Evolutionary conservation across 2,113 vertebrate species (phyloP).

Genomic region (Caranx ignobilis): DNA sequence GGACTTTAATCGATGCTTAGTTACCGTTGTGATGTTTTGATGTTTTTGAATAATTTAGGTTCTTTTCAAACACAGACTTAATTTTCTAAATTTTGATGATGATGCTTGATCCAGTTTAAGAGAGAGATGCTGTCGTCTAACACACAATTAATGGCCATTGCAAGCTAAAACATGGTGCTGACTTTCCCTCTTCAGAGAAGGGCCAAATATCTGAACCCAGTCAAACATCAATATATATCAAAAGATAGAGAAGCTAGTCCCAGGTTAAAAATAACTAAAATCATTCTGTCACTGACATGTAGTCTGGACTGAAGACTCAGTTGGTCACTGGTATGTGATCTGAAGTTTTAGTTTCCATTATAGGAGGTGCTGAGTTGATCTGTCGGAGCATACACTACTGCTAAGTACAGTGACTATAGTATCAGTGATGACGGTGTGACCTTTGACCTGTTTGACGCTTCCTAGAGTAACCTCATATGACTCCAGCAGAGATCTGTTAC

Average conservation of each 20-base stretch:
- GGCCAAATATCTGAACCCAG: slow-evolving; percentile 49
- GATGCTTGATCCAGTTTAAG: slow-evolving; percentile 20
- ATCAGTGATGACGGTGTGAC: slow-evolving; percentile 4
- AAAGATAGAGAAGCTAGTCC: slow-evolving; percentile 18
- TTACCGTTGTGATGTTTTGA: slow-evolving; percentile 8
- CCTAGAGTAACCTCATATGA: slow-evolving; percentile 45
- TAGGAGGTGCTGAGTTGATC: background rate
- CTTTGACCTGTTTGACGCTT: slow-evolving; percentile 32
- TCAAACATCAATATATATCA: slow-evolving; percentile 36
- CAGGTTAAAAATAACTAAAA: slow-evolving; percentile 28
- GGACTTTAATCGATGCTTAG: slow-evolving; percentile 53
- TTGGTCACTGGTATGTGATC: slow-evolving; percentile 1
- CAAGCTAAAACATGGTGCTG: slow-evolving; percentile 13
- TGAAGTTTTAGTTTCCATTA: slow-evolving; percentile 34
- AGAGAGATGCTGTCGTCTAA: slow-evolving; percentile 19
- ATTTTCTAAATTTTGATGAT: slow-evolving; percentile 15
- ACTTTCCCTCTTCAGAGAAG: slow-evolving; percentile 6
- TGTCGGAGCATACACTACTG: slow-evolving; percentile 5
- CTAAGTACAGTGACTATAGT: slow-evolving; percentile 1
- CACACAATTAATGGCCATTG: slow-evolving; percentile 15
- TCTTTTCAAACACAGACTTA: slow-evolving; percentile 17
- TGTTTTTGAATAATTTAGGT: slow-evolving; percentile 25
- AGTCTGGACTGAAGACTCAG: background rate
- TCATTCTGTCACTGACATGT: slow-evolving; percentile 31
- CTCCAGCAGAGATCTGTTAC: slow-evolving; percentile 42